These are phyloP conservation scores for Oikopleura dioica DNA, from an alignment of 23 tunicate genomes.

Conservation along the genomic window DNA sequence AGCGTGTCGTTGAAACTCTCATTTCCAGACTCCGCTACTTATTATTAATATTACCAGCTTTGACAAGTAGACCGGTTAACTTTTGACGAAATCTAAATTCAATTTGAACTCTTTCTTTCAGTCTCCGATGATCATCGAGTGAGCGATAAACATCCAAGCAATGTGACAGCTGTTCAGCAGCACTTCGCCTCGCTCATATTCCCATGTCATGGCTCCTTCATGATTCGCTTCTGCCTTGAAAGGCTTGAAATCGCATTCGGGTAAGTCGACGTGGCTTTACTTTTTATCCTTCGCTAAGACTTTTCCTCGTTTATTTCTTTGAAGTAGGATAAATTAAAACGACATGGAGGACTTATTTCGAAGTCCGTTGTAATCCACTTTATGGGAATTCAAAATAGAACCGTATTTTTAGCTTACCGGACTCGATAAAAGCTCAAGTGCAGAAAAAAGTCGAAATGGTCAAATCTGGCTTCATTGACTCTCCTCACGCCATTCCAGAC, in stretches of 20 bases:
- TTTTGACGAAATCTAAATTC: too few species aligned
- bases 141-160: neutral
- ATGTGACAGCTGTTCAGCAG: neutral
- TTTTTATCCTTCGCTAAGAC: neutral
- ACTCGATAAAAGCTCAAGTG: neutral
- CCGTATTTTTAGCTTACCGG: neutral
- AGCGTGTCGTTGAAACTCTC: too few species aligned
- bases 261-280: neutral
- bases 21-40: too few species aligned
- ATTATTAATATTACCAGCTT: too few species aligned
- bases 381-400: neutral
- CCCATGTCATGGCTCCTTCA: neutral
- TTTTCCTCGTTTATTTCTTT: neutral
- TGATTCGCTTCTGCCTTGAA: neutral
- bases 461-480: neutral
- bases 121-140: neutral
- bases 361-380: neutral
- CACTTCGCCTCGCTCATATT: neutral
- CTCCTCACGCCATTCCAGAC: neutral
- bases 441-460: neutral
- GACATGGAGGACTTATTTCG: neutral
- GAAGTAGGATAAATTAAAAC: neutral
- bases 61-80: too few species aligned
- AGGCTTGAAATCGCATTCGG: neutral
- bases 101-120: neutral